phyloP scores from a whole-genome alignment of 2,888 invertebrate genomes.

The Acleris cristana region DNA sequence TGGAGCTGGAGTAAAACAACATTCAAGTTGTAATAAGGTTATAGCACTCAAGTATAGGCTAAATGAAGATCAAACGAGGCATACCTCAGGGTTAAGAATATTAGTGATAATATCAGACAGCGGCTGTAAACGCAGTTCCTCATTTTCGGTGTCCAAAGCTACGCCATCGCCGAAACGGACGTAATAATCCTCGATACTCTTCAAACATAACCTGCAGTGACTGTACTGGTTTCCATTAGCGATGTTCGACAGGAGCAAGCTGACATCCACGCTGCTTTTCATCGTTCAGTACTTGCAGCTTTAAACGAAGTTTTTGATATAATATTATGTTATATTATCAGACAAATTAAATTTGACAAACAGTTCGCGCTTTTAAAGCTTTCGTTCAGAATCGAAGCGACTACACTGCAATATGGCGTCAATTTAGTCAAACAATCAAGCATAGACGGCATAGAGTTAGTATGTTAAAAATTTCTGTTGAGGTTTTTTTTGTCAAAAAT shows the following conservation, averaged over 20 bases:
- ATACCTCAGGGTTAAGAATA: conserved; percentile 59
- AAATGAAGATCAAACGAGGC: conserved; percentile 15
- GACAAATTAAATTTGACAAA: conserved; percentile 20
- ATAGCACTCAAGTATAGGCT: neutral
- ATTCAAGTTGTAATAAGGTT: neutral
- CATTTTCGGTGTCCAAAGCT: conserved; percentile 46
- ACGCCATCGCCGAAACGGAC: conserved; percentile 65
- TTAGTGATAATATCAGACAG: conserved; percentile 54
- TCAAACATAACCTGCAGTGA: conserved; percentile 76
- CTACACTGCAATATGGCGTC: conserved; percentile 25
- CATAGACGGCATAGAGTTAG: too few relatives aligned
- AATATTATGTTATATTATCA: neutral
- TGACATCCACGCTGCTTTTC: conserved; percentile 49
- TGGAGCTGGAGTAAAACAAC: neutral
- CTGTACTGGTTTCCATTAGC: conserved; percentile 62
- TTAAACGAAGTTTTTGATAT: neutral
- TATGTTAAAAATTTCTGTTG: too few relatives aligned
- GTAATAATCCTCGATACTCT: conserved; percentile 55
- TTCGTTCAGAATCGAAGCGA: conserved; percentile 62
- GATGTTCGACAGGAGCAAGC: conserved; percentile 62
- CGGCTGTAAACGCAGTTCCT: conserved; percentile 43
- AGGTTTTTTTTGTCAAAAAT: too few relatives aligned
- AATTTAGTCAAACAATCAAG: too few relatives aligned
- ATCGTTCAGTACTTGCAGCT: conserved; percentile 5
- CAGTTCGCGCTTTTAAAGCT: conserved; percentile 56